Percentiles rank a stretch among this genome's conserved stretches.
Evolutionary conservation across 2,888 invertebrate genomes (phyloP).

Genomic region (Carabus problematicus): DNA sequence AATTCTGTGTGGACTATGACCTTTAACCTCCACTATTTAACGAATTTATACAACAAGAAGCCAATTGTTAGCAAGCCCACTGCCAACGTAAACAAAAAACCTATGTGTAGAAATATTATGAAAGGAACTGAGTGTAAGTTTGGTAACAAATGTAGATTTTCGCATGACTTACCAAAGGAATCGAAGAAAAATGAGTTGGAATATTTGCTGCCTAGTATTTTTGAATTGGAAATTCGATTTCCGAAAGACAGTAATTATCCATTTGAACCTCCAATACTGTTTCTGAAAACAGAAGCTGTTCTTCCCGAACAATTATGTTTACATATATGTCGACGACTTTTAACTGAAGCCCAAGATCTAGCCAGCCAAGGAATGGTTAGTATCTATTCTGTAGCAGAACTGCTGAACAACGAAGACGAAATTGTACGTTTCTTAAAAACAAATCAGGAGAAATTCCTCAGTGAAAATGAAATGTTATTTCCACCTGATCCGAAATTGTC

Average conservation of each 20-base stretch:
- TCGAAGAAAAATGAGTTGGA: conserved; percentile 54
- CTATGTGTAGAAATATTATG: conserved; percentile 69
- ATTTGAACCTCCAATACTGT: conserved; percentile 75
- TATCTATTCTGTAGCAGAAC: conserved; percentile 74
- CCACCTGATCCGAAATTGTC: conserved; percentile 49
- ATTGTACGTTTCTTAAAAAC: conserved; percentile 67
- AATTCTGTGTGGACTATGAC: conserved; percentile 75
- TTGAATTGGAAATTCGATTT: conserved; percentile 79
- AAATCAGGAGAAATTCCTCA: conserved; percentile 68
- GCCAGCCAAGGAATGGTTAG: conserved; percentile 76
- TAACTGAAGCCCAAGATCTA: conserved; percentile 71
- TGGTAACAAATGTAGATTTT: conserved; percentile 77
- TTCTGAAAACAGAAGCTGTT: conserved; percentile 69
- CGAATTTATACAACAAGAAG: conserved; percentile 59
- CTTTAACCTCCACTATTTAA: conserved; percentile 71
- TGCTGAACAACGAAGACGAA: conserved; percentile 73
- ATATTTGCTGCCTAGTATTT: conserved; percentile 59
- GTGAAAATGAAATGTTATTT: conserved; percentile 61
- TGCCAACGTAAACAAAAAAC: conserved; percentile 63
- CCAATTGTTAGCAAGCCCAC: conserved; percentile 53
- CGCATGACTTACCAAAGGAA: conserved; percentile 66
- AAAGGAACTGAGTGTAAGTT: conserved; percentile 73
- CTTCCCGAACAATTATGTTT: conserved; percentile 71
- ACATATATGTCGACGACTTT: conserved; percentile 70
- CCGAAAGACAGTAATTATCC: conserved; percentile 75